These are phyloP conservation scores for Vulpes ferrilata DNA, from an alignment of 2,113 vertebrate genomes.

Conservation along the genomic window DNA sequence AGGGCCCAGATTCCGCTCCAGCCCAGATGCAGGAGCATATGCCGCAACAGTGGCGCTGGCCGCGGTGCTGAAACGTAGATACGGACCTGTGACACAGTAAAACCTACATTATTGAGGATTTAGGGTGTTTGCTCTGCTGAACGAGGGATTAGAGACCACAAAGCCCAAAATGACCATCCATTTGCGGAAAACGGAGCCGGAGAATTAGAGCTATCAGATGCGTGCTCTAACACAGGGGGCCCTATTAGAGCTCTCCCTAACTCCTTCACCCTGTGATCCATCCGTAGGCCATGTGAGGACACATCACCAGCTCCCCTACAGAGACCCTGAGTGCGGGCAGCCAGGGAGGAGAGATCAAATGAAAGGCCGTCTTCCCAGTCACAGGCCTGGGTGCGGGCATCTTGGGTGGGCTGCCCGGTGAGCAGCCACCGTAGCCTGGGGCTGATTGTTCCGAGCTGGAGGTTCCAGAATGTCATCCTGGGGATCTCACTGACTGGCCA, in stretches of 20 bases:
- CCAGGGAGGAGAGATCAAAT: not conserved
- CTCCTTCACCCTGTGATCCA: not conserved
- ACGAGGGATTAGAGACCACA: constrained; percentile 90
- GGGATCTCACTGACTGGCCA: not conserved
- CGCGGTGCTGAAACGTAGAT: constrained; percentile 90
- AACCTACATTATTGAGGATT: constrained; percentile 94
- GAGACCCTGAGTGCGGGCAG: not conserved
- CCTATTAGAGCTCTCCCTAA: constrained; percentile 9
- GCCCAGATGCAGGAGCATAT: constrained; percentile 92
- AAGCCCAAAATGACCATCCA: constrained; percentile 93
- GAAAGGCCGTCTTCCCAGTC: constrained; percentile 10
- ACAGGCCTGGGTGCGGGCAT: not conserved
- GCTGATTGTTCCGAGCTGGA: not conserved
- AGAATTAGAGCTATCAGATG: constrained; percentile 78
- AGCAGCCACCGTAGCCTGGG: not conserved
- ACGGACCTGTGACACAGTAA: constrained; percentile 88
- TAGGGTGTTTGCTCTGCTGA: constrained; percentile 89
- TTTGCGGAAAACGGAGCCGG: constrained; percentile 82
- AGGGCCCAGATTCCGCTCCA: not conserved
- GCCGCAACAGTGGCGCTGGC: constrained; percentile 86
- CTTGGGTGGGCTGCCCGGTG: not conserved
- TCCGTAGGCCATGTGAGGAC: not conserved
- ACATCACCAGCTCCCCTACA: not conserved
- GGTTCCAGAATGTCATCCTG: not conserved
- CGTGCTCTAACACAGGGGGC: constrained; percentile 65